phyloP scores from a whole-genome alignment of 2,797 vertebrate species.

The Pseudochirops corinnae region DNA sequence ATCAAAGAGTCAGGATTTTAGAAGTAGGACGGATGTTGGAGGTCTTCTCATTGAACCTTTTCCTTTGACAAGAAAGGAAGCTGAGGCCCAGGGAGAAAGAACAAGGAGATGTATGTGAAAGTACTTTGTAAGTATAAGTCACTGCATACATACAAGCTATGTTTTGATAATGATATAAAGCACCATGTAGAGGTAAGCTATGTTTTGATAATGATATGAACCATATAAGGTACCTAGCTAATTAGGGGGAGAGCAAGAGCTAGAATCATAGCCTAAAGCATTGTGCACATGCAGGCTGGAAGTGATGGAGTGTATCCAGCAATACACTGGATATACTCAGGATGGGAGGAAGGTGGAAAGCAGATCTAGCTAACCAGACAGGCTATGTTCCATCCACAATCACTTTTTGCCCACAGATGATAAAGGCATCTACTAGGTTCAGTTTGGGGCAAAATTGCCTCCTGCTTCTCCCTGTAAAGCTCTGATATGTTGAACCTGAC shows the following conservation, averaged over 20 bases:
- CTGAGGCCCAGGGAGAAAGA: background rate
- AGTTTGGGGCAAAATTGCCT: background rate
- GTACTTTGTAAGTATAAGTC: background rate
- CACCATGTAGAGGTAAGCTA: background rate
- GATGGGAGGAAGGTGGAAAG: background rate
- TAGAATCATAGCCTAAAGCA: background rate
- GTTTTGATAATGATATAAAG: conserved; percentile 6
- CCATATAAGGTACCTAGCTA: background rate
- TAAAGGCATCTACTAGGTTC: background rate
- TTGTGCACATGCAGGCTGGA: background rate
- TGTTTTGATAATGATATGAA: background rate
- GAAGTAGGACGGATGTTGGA: background rate
- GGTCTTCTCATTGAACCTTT: background rate
- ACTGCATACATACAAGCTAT: background rate
- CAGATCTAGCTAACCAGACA: background rate
- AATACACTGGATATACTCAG: background rate
- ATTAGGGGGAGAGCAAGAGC: background rate
- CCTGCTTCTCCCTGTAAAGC: background rate
- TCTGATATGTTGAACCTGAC: background rate
- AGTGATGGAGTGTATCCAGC: background rate
- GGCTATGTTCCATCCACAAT: background rate
- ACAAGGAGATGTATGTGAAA: background rate
- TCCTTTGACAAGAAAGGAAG: background rate
- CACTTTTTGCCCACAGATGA: background rate
- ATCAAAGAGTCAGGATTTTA: background rate